Evolutionary conservation across 2,797 vertebrate genomes (phyloP).

Genomic region (Yasuhikotakia modesta): DNA sequence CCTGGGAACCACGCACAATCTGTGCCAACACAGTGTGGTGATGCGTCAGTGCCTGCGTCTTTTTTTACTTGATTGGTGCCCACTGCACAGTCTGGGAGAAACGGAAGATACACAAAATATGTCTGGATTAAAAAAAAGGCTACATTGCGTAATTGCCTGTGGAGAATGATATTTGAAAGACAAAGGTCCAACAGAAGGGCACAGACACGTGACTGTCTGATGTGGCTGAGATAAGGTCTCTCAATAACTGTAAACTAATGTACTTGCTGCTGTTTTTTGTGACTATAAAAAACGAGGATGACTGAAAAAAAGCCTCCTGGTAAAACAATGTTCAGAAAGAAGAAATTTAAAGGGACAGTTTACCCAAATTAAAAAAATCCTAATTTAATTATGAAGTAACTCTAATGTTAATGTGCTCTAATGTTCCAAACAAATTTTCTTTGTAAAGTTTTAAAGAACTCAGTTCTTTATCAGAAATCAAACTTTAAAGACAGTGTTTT

Average conservation of each 20-base stretch:
- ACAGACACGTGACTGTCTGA: constrained; percentile 31
- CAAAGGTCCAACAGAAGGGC: constrained; percentile 31
- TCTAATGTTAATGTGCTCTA: too few relatives aligned
- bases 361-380: not conserved
- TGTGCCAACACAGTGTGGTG: constrained; percentile 43
- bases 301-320: not conserved
- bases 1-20: constrained; percentile 45
- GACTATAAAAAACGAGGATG: not conserved
- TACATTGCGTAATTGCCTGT: constrained; percentile 28
- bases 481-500: too few relatives aligned
- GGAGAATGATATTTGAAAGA: constrained; percentile 25
- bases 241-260: not conserved
- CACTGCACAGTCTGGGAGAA: constrained; percentile 35
- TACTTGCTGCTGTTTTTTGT: not conserved
- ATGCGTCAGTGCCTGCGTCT: constrained; percentile 51
- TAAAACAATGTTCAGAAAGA: constrained; percentile 18
- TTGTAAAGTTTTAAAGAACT: not conserved
- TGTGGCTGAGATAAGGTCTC: not conserved
- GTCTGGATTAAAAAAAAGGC: constrained; percentile 25
- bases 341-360: not conserved
- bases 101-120: constrained; percentile 41
- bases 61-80: constrained; percentile 52
- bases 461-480: too few relatives aligned
- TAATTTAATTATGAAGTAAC: too few relatives aligned
- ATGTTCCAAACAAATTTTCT: not conserved